phyloP scores from a whole-genome alignment of 2,113 vertebrate species.

The Gnathonemus echidnorhynchus region DNA sequence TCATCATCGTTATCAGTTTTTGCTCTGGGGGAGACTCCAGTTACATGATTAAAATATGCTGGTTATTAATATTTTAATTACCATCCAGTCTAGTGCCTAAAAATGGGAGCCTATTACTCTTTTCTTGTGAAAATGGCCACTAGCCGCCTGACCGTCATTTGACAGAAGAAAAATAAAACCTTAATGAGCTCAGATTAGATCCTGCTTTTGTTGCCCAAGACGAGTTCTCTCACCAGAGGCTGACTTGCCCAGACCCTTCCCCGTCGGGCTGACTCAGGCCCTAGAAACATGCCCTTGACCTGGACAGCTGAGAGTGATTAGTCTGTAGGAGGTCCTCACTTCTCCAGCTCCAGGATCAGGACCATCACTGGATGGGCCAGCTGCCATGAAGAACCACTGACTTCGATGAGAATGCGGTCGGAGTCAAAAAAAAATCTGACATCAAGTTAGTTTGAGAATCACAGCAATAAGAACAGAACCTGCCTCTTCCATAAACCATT shows the following conservation, averaged over 20 bases:
- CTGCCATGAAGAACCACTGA: neutral
- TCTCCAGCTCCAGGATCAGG: neutral
- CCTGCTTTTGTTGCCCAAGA: neutral
- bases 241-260: neutral
- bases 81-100: neutral
- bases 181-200: neutral
- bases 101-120: neutral
- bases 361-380: neutral
- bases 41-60: constrained; percentile 2
- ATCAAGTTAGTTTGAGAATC: neutral
- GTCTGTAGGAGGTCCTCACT: neutral
- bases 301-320: neutral
- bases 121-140: neutral
- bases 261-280: neutral
- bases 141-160: neutral
- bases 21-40: neutral
- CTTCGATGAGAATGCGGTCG: neutral
- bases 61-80: constrained; percentile 5
- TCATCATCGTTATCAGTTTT: neutral
- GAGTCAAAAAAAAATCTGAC: neutral
- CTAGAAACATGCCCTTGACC: neutral
- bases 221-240: neutral
- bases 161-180: neutral
- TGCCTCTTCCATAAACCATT: neutral
- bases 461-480: neutral